phyloP scores from a whole-genome alignment of 1,140 invertebrate genomes.

The Oryctes rhinoceros region DNA sequence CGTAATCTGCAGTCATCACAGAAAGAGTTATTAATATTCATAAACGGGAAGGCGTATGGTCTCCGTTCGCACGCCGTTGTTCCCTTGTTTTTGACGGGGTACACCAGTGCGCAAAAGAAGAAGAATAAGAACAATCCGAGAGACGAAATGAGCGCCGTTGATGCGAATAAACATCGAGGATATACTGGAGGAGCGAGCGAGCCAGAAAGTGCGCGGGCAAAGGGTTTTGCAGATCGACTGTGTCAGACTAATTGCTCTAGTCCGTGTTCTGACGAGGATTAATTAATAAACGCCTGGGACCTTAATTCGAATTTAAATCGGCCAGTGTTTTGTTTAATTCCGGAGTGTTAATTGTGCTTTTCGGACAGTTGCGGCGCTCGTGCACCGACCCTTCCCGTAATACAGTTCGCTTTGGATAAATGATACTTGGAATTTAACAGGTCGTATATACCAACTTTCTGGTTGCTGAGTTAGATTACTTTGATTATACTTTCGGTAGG shows the following conservation, averaged over 20 bases:
- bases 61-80: not conserved
- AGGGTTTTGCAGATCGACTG: constrained; percentile 43
- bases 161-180: constrained; percentile 23
- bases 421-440: constrained; percentile 10
- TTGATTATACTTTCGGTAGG: not conserved
- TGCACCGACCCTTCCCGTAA: constrained; percentile 36
- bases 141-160: not conserved
- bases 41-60: constrained; percentile 32
- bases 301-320: constrained; percentile 61
- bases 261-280: constrained; percentile 59
- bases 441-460: not conserved
- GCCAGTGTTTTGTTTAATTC: constrained; percentile 60
- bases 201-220: not conserved
- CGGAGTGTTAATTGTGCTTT: constrained; percentile 57
- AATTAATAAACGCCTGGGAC: constrained; percentile 58
- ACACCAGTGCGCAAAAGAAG: constrained; percentile 2
- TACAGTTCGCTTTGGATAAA: constrained; percentile 38
- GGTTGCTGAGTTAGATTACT: not conserved
- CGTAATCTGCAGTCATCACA: constrained; percentile 33
- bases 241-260: constrained; percentile 58
- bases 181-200: constrained; percentile 9
- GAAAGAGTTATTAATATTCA: constrained; percentile 40
- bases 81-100: constrained; percentile 14
- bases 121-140: constrained; percentile 5
- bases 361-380: constrained; percentile 5